Base-by-base conservation (phyloP, 2,797 vertebrate species). In the Paedocypris micromegethes region DNA sequence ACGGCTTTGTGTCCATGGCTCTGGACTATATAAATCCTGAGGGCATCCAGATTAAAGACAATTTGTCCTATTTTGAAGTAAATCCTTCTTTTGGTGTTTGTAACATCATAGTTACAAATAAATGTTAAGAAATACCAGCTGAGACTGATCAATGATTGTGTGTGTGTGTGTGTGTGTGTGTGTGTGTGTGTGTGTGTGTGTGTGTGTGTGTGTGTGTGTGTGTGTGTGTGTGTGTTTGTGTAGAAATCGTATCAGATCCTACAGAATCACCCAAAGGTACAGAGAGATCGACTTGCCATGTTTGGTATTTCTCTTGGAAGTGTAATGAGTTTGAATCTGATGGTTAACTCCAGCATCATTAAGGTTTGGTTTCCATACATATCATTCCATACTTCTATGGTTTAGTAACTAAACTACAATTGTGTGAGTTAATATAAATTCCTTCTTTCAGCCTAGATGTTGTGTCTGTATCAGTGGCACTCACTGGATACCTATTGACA, bases 281-380 rank as follows among this genome's bases (percentile, higher is more conserved):
- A 75, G 3, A 60, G 76, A 0, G 76, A 85, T 73, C 72, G 57
- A 38, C 41, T 90, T 2, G 89, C 81, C 7, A 23, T 90, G 0
- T 49, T 88, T 1, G 88, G 88, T 0, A 77, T 90, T 2, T 89
- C 77, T 6, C 58, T 90, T 0, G 88, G 89, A 8, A 48, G 78
- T 0, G 2, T 57, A 0, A 0, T 88, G 4, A 2, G 80, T 39
- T 5, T 84, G 6, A 58, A 46, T 1, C 47, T 89, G 72, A 81
- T 75, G 3, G 82, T 58, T 0, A 65, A 78, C 57, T 87, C 83
- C 59, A 41, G 47, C 41, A 0, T 58, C 2, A 1, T 78, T 44
- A 73, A 82, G 70, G 88, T 82, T 61, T 72, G 76, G 66, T 64
- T 60, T 23, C 23, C 23, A 23, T 23, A 23, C 23, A 23, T 23